A percentile compares a stretch with the other conserved stretches of the same genome.
Conservation (phyloP, 2,113 vertebrate genomes). For the Nannospalax galili region DNA sequence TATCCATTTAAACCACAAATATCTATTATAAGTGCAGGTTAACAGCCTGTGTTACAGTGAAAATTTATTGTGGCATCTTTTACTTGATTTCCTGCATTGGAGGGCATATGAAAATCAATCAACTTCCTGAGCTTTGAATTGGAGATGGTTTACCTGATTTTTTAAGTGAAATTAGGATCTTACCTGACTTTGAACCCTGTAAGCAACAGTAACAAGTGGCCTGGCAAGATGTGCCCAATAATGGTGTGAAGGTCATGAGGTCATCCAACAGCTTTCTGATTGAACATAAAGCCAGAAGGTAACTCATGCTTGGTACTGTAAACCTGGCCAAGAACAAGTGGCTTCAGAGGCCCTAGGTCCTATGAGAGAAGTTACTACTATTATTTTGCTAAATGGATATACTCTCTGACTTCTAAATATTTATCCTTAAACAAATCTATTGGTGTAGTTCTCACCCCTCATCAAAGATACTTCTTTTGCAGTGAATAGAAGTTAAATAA, state of each 20-base stretch:
- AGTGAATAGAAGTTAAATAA: no score
- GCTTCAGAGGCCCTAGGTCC: no score
- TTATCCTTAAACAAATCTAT: no score
- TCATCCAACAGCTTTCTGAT: not conserved
- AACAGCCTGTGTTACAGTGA: not conserved
- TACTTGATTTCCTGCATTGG: not conserved
- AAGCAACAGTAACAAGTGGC: not conserved
- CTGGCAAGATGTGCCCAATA: not conserved
- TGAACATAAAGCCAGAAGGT: not conserved
- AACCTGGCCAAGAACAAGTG: not conserved
- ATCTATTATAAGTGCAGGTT: conserved; percentile 5
- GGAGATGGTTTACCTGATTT: not conserved
- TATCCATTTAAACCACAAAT: not conserved
- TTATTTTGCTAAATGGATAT: not conserved
- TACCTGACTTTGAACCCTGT: no score
- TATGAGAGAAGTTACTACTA: not conserved
- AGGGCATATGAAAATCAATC: not conserved
- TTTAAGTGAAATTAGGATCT: not conserved
- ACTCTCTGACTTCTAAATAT: no score
- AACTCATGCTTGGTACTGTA: not conserved
- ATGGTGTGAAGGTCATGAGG: not conserved
- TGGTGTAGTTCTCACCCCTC: no score
- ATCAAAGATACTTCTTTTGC: no score
- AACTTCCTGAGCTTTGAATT: not conserved
- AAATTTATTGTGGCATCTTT: not conserved